These are phyloP conservation scores for Galaxias olidus DNA, from an alignment of 2,797 vertebrate species.

Conservation along the genomic window DNA sequence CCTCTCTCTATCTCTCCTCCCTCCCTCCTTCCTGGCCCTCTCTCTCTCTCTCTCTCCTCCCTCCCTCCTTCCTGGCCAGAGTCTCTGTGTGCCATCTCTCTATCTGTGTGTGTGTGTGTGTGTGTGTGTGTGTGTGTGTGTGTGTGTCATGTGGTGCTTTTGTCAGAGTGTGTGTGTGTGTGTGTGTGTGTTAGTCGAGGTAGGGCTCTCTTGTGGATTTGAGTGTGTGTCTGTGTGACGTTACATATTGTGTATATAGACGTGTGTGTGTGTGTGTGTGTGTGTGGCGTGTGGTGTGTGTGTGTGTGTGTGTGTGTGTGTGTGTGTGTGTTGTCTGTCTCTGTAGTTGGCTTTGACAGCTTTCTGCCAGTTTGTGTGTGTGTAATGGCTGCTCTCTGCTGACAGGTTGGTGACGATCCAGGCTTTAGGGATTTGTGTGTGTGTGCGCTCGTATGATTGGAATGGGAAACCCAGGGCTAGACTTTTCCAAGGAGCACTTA, in stretches of 20 bases:
- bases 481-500: not conserved
- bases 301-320: slow-evolving; percentile 31
- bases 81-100: slow-evolving; percentile 9
- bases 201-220: too few species aligned
- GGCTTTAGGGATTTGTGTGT: slow-evolving; percentile 54
- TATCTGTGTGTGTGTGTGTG: not conserved
- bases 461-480: not conserved
- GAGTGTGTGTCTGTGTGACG: slow-evolving; percentile 14
- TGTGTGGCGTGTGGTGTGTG: slow-evolving; percentile 31
- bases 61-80: slow-evolving; percentile 15
- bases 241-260: slow-evolving; percentile 5
- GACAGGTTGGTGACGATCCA: slow-evolving; percentile 51
- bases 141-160: too few species aligned
- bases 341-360: slow-evolving; percentile 49
- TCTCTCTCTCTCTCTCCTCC: slow-evolving; percentile 6
- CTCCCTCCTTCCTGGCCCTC: slow-evolving; percentile 29
- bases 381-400: slow-evolving; percentile 58
- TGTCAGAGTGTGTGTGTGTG: too few species aligned
- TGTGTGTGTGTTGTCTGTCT: slow-evolving; percentile 29
- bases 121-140: too few species aligned
- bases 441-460: not conserved
- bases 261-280: not conserved
- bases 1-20: too few species aligned
- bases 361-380: slow-evolving; percentile 38
- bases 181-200: too few species aligned